These are phyloP conservation scores for Proisotoma minuta DNA, from an alignment of 2,888 invertebrate genomes.

Conservation along the genomic window DNA sequence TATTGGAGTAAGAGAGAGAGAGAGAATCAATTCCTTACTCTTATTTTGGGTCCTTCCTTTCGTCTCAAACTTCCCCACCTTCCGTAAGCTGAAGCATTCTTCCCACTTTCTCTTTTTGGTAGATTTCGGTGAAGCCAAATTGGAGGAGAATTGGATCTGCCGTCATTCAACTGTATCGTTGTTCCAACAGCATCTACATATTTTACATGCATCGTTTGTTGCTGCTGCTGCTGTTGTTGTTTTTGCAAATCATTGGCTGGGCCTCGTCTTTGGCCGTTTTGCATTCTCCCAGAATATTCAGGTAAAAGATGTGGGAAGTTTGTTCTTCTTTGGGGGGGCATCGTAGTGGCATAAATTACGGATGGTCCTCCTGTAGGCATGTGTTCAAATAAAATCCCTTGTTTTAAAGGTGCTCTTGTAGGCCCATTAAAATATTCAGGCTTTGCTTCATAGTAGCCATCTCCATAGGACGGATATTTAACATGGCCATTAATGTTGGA, in stretches of 20 bases:
- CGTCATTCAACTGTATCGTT: not conserved
- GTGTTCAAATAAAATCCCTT: not conserved
- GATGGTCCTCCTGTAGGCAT: not conserved
- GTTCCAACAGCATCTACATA: not conserved
- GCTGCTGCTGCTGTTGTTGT: slow-evolving; percentile 22
- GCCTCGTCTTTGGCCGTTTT: slow-evolving; percentile 14
- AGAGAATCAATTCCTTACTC: too few species aligned
- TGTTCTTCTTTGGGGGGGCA: slow-evolving; percentile 21
- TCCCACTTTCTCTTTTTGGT: slow-evolving; percentile 39
- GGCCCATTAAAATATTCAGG: slow-evolving; percentile 36
- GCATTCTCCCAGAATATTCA: slow-evolving; percentile 22
- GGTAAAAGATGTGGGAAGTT: slow-evolving; percentile 3
- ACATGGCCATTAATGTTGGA: not conserved
- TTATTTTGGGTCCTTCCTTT: too few species aligned
- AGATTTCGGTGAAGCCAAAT: slow-evolving; percentile 41
- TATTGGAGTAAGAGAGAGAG: too few species aligned
- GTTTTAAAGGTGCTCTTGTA: slow-evolving; percentile 25
- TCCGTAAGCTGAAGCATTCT: not conserved
- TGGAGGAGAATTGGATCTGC: slow-evolving; percentile 3
- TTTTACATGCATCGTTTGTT: slow-evolving; percentile 34
- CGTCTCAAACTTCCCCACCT: not conserved
- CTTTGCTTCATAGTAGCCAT: slow-evolving; percentile 1
- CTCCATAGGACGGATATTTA: slow-evolving; percentile 5
- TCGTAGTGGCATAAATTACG: slow-evolving; percentile 37
- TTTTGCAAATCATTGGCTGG: not conserved